Percentiles rank a stretch among this genome's conserved stretches.
Conservation (phyloP, 2,888 invertebrate genomes). For the Oxyscelio sp. region DNA sequence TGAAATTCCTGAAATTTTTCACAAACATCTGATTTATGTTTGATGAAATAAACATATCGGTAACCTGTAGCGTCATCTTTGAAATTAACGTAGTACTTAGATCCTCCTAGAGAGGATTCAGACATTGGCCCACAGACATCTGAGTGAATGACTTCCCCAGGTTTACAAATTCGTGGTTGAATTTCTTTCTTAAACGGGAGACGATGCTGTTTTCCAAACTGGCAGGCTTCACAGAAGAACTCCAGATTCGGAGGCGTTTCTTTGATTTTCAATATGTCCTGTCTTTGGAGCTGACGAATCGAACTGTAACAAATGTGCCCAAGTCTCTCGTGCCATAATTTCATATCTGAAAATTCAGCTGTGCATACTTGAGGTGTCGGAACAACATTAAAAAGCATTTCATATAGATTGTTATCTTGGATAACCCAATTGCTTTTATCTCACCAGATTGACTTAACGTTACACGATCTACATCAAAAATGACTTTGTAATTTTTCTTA, state of each 20-base stretch:
- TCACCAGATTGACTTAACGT: not conserved
- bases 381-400: constrained; percentile 18
- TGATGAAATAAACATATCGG: constrained; percentile 55
- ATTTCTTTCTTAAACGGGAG: constrained; percentile 3
- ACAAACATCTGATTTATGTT: constrained; percentile 65
- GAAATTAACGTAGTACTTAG: constrained; percentile 28
- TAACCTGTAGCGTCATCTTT: constrained; percentile 61
- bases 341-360: not conserved
- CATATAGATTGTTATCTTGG: constrained; percentile 37
- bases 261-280: not conserved
- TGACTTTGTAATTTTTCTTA: constrained; percentile 46
- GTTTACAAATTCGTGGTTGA: not conserved
- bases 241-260: not conserved
- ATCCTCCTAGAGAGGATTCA: not conserved
- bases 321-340: constrained; percentile 21
- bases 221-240: constrained; percentile 19
- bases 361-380: not conserved
- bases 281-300: not conserved
- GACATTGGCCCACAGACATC: constrained; percentile 20
- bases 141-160: constrained; percentile 18
- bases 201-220: constrained; percentile 15
- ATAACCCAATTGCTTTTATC: constrained; percentile 14
- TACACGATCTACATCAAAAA: not conserved
- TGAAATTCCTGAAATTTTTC: constrained; percentile 50
- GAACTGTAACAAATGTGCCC: not conserved